Percentiles rank a stretch among this genome's conserved stretches.
Conservation (phyloP, 1,140 invertebrate species). For the Pachypeltis micranthus region DNA sequence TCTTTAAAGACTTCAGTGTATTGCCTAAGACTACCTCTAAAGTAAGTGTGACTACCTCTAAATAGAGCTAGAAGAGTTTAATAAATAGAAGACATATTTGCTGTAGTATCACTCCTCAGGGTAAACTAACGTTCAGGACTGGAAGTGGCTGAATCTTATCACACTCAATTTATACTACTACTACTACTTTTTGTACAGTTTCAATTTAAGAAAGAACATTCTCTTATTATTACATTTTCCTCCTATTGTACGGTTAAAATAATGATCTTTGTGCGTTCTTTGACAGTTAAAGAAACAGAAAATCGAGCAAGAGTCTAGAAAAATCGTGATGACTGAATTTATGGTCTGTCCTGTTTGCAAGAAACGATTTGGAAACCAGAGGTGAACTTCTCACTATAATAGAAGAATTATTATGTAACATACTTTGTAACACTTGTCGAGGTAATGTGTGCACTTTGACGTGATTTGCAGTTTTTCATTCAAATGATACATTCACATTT, state of each 20-base stretch:
- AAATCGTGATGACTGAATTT: conserved; percentile 68
- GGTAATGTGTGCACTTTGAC: not conserved
- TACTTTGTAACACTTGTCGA: not conserved
- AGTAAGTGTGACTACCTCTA: not conserved
- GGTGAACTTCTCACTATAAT: conserved; percentile 38
- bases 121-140: not conserved
- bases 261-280: not conserved
- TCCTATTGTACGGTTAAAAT: not conserved
- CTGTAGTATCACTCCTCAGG: not conserved
- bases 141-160: no score
- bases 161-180: no score
- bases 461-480: not conserved
- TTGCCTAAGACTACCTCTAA: no score
- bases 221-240: no score
- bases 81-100: not conserved
- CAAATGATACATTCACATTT: not conserved
- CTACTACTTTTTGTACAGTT: no score
- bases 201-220: no score
- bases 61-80: not conserved
- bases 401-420: not conserved
- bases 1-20: no score
- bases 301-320: conserved; percentile 66
- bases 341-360: conserved; percentile 84
- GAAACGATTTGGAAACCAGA: conserved; percentile 81
- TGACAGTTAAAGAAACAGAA: conserved; percentile 65